Conservation (phyloP, 2,113 vertebrate genomes). For the Empidonax alnorum region DNA sequence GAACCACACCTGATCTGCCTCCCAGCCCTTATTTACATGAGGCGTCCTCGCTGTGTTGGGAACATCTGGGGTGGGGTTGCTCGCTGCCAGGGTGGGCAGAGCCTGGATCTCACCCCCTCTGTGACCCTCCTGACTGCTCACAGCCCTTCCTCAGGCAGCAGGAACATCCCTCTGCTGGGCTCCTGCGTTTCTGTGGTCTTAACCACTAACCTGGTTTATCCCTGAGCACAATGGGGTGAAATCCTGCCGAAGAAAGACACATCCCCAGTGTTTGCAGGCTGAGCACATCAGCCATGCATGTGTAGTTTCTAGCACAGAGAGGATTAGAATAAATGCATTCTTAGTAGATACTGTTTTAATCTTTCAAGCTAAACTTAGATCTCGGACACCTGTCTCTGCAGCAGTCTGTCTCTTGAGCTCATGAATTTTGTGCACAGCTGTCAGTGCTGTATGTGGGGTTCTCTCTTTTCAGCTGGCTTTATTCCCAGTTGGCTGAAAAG, state of each 20-base stretch:
- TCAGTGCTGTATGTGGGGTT: constrained; percentile 64
- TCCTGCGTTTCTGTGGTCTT: neutral
- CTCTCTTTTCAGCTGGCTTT: constrained; percentile 63
- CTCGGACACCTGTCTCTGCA: constrained; percentile 74
- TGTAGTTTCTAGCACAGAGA: constrained; percentile 53
- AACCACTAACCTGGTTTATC: constrained; percentile 14
- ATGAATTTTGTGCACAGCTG: constrained; percentile 73
- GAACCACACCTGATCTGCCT: constrained; percentile 67
- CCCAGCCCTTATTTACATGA: constrained; percentile 51
- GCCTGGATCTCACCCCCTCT: neutral
- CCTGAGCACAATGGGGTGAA: constrained; percentile 35
- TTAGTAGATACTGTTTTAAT: constrained; percentile 70
- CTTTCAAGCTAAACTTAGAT: constrained; percentile 74
- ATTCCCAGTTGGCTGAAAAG: constrained; percentile 69
- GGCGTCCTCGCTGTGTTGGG: constrained; percentile 9
- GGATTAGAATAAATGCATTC: constrained; percentile 73
- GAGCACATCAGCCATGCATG: constrained; percentile 11
- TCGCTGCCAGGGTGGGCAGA: constrained; percentile 38
- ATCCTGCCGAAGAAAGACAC: constrained; percentile 14
- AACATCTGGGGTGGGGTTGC: constrained; percentile 52
- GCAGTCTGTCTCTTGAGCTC: constrained; percentile 65
- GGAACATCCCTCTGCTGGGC: neutral
- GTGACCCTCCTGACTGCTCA: neutral
- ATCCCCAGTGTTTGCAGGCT: constrained; percentile 46
- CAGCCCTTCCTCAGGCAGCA: neutral